Base-by-base conservation (phyloP, 2,797 vertebrate genomes). In the Argentina silus region DNA sequence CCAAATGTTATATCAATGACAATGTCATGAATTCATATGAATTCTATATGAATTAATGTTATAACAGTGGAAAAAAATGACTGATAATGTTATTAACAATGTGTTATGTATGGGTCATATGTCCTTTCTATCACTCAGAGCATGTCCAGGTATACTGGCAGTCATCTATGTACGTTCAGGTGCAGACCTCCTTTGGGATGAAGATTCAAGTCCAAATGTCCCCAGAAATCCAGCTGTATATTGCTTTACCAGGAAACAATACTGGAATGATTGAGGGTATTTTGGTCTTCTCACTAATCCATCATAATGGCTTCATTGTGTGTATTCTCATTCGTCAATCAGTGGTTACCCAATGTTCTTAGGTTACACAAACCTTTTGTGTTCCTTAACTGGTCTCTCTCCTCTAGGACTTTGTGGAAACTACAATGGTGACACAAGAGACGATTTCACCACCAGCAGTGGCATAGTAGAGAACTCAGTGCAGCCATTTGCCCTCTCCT, bases 381-480 rank as follows among this genome's bases (percentile, higher is more conserved):
- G 4, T 36, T 36, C 27, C 27, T 36, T 36, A 36, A 36, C 27
- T 36, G 27, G 27, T 36, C 70, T 15, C 50, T 0, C 80, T 7
- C 15, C 47, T 78, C 2, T 51, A 96, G 95, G 95, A 47, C 93
- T 96, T 48, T 95, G 95, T 81, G 95, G 95, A 19, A 95, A 94
- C 83, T 86, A 82, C 66, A 96, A 95, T 78, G 84, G 81, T 12
- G 92, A 93, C 76, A 91, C 89, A 6, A 93, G 85, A 4, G 94
- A 96, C 17, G 95, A 96, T 78, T 96, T 95, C 81, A 92, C 88
- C 75, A 91, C 93, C 57, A 93, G 90, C 80, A 92, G 91, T 60
- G 87, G 92, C 3, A 96, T 96, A 69, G 44, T 90, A 10, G 94
- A 96, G 85, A 91, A 87, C 74, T 91, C 92, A 0, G 81, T 91